Conservation (phyloP, 2,888 invertebrate species). For the Dichetophora obliterata region DNA sequence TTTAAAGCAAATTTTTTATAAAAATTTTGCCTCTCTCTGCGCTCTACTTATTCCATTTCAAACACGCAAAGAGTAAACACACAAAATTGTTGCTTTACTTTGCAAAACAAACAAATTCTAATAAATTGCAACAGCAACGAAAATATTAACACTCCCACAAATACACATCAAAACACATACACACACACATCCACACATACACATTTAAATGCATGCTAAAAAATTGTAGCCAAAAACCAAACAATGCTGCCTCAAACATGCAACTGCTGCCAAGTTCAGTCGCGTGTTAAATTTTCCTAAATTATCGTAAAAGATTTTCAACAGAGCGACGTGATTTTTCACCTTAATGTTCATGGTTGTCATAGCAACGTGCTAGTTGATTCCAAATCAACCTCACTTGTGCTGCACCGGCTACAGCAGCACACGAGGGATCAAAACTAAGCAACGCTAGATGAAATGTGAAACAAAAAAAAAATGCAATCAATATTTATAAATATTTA, state of each 20-base stretch:
- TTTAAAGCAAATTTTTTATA: too few relatives aligned
- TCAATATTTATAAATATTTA: background rate
- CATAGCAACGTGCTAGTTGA: conserved; percentile 49
- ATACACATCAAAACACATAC: background rate
- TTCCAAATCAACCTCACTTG: background rate
- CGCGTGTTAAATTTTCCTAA: conserved; percentile 23
- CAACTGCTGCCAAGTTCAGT: background rate
- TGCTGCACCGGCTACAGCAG: too few relatives aligned
- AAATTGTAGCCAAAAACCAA: background rate
- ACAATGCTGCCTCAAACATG: background rate
- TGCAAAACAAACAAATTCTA: too few relatives aligned
- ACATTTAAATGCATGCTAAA: background rate
- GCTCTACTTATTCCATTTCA: too few relatives aligned
- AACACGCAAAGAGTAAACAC: too few relatives aligned
- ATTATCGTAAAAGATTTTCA: conserved; percentile 66
- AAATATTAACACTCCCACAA: background rate
- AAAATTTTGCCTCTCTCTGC: too few relatives aligned
- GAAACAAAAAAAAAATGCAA: background rate
- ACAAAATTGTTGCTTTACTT: too few relatives aligned
- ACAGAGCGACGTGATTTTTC: conserved; percentile 65
- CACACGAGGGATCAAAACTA: too few relatives aligned
- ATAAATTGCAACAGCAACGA: too few relatives aligned
- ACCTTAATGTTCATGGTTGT: conserved; percentile 58
- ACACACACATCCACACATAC: background rate
- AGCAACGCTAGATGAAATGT: background rate